phyloP scores from a whole-genome alignment of 2,797 vertebrate genomes.

The Lagocephalus sceleratus region DNA sequence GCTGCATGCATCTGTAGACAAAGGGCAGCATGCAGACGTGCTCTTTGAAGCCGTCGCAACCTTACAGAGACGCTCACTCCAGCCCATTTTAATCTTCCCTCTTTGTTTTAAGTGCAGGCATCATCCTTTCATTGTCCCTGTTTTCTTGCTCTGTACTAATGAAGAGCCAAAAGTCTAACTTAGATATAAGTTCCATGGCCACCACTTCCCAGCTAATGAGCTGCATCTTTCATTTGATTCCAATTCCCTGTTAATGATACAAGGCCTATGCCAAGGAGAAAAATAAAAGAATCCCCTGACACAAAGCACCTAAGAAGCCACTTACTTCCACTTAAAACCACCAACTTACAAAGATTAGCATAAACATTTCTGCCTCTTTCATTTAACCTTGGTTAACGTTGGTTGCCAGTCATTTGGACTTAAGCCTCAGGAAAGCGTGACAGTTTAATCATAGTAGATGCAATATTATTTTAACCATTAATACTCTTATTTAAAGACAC shows the following conservation, averaged over 20 bases:
- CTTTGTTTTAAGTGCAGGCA: too few relatives aligned
- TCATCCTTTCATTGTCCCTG: too few relatives aligned
- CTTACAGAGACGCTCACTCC: too few relatives aligned
- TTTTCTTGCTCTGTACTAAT: too few relatives aligned
- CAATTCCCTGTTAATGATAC: conserved; percentile 38
- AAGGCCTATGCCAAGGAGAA: conserved; percentile 10
- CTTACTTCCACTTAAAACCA: conserved; percentile 24
- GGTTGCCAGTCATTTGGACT: conserved; percentile 2
- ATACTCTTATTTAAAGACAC: conserved; percentile 10
- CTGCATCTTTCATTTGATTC: conserved; percentile 33
- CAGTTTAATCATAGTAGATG: conserved; percentile 13
- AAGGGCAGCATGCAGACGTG: too few relatives aligned
- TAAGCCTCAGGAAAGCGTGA: conserved; percentile 14
- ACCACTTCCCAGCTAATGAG: conserved; percentile 37
- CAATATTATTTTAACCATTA: conserved; percentile 25
- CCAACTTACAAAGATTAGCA: conserved; percentile 19
- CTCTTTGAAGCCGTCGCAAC: too few relatives aligned
- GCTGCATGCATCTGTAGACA: conserved; percentile 1
- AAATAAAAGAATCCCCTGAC: conserved; percentile 10
- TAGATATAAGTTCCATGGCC: conserved; percentile 20
- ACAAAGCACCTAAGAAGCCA: conserved; percentile 38
- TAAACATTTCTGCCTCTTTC: conserved; percentile 11
- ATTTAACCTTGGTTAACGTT: not conserved
- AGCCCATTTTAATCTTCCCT: too few relatives aligned
- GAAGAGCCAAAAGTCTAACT: too few relatives aligned